Percentiles rank a stretch among this genome's conserved stretches.
phyloP scores from a whole-genome alignment of 2,113 vertebrate species.

The Larimichthys crocea region DNA sequence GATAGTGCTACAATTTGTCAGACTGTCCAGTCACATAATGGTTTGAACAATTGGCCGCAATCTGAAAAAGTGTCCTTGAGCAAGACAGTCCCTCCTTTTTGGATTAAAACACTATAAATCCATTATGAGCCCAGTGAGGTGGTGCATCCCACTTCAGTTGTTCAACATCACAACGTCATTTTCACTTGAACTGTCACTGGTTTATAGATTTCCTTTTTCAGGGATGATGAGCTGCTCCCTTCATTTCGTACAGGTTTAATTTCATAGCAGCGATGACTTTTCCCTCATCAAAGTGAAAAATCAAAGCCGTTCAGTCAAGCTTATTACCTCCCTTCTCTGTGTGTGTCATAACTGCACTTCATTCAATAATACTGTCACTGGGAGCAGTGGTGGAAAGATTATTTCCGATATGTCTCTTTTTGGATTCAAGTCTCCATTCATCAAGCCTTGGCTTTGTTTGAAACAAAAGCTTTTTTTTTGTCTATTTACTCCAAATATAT shows the following conservation, averaged over 20 bases:
- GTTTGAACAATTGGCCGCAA: neutral
- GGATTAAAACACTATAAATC: slow-evolving; percentile 12
- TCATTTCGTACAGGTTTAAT: slow-evolving; percentile 31
- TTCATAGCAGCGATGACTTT: slow-evolving; percentile 24
- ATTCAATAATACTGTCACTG: slow-evolving; percentile 16
- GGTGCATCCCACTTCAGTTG: neutral
- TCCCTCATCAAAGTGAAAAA: slow-evolving; percentile 42
- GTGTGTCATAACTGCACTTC: neutral
- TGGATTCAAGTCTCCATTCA: slow-evolving; percentile 13
- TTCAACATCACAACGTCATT: slow-evolving; percentile 19
- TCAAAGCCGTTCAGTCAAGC: neutral
- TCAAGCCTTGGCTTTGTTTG: slow-evolving; percentile 3
- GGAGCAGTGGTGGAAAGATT: neutral
- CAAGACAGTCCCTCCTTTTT: neutral
- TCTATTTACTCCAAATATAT: neutral
- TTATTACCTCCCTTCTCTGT: slow-evolving; percentile 29
- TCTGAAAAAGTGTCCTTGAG: slow-evolving; percentile 37
- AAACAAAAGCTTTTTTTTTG: neutral
- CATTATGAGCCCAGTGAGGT: neutral
- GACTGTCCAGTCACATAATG: neutral
- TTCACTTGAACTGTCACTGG: slow-evolving; percentile 18
- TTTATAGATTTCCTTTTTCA: slow-evolving; percentile 44
- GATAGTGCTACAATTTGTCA: neutral
- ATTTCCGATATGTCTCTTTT: slow-evolving; percentile 37
- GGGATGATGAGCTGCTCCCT: slow-evolving; percentile 24